These are phyloP conservation scores for Styela clava DNA, from an alignment of 23 tunicate species.

Conservation along the genomic window DNA sequence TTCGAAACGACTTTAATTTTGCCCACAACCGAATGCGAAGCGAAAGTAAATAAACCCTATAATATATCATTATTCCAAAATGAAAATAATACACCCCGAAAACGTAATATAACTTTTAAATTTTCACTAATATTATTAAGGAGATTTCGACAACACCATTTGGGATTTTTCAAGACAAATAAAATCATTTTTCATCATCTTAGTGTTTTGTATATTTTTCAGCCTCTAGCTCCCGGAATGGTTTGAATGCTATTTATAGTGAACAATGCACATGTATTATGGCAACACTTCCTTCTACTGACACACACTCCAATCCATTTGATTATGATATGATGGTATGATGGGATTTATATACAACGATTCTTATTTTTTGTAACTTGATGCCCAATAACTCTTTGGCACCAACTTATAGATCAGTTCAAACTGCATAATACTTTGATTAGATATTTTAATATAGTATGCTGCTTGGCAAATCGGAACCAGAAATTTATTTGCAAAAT, in stretches of 20 bases:
- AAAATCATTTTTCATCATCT: neutral
- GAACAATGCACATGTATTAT: slow-evolving; percentile 27
- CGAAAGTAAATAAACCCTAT: too few relatives aligned
- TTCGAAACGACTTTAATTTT: too few relatives aligned
- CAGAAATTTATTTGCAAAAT: too few relatives aligned
- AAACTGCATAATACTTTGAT: neutral
- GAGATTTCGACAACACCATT: too few relatives aligned
- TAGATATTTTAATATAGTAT: neutral
- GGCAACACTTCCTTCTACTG: slow-evolving; percentile 16
- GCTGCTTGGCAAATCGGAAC: neutral
- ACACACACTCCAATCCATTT: neutral
- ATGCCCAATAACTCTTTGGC: neutral
- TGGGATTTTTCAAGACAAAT: too few relatives aligned
- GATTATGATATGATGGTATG: slow-evolving; percentile 12
- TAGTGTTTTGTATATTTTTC: neutral
- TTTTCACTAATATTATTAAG: neutral
- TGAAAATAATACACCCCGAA: neutral
- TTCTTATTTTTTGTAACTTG: neutral
- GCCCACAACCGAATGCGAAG: too few relatives aligned
- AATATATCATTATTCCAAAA: neutral
- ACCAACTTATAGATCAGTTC: neutral
- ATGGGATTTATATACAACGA: too few relatives aligned
- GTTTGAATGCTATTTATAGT: slow-evolving; percentile 1
- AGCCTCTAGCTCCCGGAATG: slow-evolving; percentile 17
- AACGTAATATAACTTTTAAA: neutral